Conservation (phyloP, 2,888 invertebrate genomes). For the Nebria brevicollis region DNA sequence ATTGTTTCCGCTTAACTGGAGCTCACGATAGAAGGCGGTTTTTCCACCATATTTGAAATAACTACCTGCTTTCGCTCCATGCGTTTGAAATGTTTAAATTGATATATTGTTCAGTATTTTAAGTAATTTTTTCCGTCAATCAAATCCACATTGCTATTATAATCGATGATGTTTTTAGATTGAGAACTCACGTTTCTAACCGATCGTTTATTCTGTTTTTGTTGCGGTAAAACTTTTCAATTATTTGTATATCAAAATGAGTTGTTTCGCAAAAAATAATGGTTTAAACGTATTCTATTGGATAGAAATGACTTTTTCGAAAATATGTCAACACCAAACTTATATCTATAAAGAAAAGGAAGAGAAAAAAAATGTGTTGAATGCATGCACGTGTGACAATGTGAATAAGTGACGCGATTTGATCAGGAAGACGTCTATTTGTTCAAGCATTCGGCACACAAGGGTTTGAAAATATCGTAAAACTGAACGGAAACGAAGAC, state of each 20-base stretch:
- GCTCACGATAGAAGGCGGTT: not conserved
- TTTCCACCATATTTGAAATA: not conserved
- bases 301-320: not conserved
- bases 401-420: conserved; percentile 10
- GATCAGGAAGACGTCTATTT: conserved; percentile 13
- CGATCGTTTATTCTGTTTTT: too few species aligned
- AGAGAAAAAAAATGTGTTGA: not conserved
- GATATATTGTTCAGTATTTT: not conserved
- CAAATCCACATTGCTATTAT: not conserved
- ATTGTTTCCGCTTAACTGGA: conserved; percentile 27
- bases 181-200: too few species aligned
- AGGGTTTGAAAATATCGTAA: conserved; percentile 34
- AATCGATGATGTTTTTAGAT: too few species aligned
- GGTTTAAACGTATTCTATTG: not conserved
- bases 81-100: not conserved
- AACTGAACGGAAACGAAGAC: conserved; percentile 23
- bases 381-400: not conserved
- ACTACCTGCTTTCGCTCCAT: not conserved
- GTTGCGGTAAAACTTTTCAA: too few species aligned
- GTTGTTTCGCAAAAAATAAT: too few species aligned
- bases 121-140: not conserved
- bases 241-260: too few species aligned
- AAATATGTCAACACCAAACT: not conserved
- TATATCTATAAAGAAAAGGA: not conserved
- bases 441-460: not conserved